Evolutionary conservation across 2,797 vertebrate genomes (phyloP), one percentile per base, ranked within the genome.

Genomic region (Chrysocyon brachyurus): DNA sequence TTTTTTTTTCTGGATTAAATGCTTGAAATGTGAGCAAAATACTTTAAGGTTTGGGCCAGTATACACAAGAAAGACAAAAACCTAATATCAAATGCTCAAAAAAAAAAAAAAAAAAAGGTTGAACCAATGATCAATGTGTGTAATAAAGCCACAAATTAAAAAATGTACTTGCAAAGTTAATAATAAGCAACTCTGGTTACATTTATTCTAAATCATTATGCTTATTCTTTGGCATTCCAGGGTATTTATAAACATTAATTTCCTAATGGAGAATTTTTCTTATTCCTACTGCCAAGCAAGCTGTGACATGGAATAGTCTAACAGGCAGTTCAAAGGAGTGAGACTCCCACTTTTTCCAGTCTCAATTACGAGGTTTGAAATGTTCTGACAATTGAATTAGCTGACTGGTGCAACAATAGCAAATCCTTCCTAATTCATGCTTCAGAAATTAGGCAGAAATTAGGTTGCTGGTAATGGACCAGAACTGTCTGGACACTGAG

Each of bases 311-410:
- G 75, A 91, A 9, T n/a, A 49, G 49, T 86, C 90, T 57, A 93
- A 36, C 3, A 28, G 57, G 82, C 64, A 15, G 79, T 81, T 91
- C 56, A 66, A 6, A 72, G 73, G 86, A 46, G 14, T 0, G 0
- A 75, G 91, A 24, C 19, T 12, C 56, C 82, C 5, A 52, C 40
- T 26, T 83, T 68, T 70, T 79, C 61, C 56, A 31, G 8, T 66
- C 26, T 56, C 75, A 93, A 92, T 95, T 36, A 79, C 0, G 17
- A 93, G 84, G 57, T 94, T 57, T 70, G 81, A 88, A 90, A 87
- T 88, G 66, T 86, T 79, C 77, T 94, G 66, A 90, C 89, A 86
- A 36, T 81, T 64, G 95, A 90, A 95, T 94, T 95, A 97, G 91
- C 93, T 68, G 87, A 79, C 63, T 86, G 66, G 66, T 61, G 4